Percentiles rank a stretch among this genome's conserved stretches.
Conservation (phyloP, 2,888 invertebrate genomes). For the Hetaerina titia region DNA sequence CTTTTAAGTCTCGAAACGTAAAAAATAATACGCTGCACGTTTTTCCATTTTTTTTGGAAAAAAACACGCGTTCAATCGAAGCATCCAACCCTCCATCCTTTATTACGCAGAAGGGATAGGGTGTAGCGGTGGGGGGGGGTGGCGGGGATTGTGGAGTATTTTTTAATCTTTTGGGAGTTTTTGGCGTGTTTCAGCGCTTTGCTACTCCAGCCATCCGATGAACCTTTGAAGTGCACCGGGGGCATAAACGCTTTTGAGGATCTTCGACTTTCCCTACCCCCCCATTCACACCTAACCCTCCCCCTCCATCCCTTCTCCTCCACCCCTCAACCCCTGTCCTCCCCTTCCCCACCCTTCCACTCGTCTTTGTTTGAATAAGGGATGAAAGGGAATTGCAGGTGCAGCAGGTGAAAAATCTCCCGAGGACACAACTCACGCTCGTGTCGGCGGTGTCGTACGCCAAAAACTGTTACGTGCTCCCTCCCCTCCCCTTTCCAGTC, state of each 20-base stretch:
- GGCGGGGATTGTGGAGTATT: background rate
- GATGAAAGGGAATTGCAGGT: background rate
- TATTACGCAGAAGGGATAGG: too few species aligned
- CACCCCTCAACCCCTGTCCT: background rate
- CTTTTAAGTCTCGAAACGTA: background rate
- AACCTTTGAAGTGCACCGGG: background rate
- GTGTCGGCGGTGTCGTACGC: background rate
- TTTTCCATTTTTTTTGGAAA: background rate
- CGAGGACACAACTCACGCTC: background rate
- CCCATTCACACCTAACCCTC: background rate
- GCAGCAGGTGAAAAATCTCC: background rate
- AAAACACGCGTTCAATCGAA: background rate
- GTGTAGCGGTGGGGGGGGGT: background rate
- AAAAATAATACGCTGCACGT: background rate
- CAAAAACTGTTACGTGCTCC: background rate
- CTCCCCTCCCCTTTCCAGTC: background rate
- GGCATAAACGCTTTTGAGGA: background rate
- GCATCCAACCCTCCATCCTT: background rate
- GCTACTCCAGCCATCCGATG: background rate
- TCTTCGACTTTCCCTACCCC: background rate
- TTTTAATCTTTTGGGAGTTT: background rate
- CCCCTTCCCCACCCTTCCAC: background rate
- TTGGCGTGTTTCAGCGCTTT: background rate
- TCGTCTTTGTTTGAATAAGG: background rate
- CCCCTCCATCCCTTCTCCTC: background rate